Conservation (phyloP, 2,113 vertebrate genomes). For the Chrysemys picta region DNA sequence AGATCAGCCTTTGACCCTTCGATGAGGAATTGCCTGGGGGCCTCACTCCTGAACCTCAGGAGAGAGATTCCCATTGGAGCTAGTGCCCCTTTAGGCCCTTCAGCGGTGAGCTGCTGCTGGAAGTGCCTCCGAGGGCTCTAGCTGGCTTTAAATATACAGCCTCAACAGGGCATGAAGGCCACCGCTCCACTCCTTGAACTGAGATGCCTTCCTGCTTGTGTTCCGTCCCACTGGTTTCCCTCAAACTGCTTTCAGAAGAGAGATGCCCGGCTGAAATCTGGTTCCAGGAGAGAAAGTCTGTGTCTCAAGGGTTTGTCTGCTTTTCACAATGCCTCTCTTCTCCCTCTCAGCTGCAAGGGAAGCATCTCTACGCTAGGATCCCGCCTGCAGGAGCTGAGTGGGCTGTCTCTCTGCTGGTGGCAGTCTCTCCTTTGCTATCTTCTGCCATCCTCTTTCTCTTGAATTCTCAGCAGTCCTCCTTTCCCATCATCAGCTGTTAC, state of each 20-base stretch:
- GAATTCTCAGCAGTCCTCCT: background rate
- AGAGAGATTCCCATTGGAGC: fast-evolving
- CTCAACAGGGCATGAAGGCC: no score
- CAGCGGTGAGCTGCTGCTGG: background rate
- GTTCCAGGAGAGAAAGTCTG: background rate
- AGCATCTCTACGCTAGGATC: background rate
- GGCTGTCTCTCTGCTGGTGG: background rate
- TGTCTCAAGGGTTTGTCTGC: background rate
- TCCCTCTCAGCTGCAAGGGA: background rate
- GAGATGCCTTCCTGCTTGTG: background rate
- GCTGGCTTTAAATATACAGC: background rate
- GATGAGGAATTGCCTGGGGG: background rate
- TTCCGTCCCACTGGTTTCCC: background rate
- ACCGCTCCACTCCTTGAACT: background rate
- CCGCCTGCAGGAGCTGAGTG: no score
- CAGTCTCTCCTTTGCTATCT: background rate
- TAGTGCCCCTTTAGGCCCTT: background rate
- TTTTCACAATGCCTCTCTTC: background rate
- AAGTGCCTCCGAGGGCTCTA: background rate
- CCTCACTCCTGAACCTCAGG: background rate
- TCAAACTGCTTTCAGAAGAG: background rate
- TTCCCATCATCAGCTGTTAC: background rate
- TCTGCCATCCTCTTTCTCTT: background rate
- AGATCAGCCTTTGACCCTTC: background rate
- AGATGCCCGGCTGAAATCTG: background rate